A percentile compares a stretch with the other conserved stretches of the same genome.
Evolutionary conservation across 2,888 invertebrate species (phyloP).

Genomic region (Drosophila meridionalis): DNA sequence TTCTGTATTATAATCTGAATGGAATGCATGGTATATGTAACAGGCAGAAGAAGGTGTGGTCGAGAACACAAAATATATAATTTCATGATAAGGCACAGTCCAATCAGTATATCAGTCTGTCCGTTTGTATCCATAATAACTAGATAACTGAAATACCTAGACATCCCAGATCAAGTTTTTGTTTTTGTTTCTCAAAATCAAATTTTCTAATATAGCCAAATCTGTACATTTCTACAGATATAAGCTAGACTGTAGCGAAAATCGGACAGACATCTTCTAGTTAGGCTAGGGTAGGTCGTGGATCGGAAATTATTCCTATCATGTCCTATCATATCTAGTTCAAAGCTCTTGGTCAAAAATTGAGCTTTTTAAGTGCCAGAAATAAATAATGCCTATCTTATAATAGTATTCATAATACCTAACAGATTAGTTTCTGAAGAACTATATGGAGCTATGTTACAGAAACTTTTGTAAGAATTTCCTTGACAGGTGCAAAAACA

Average conservation of each 20-base stretch:
- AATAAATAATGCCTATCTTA: neutral
- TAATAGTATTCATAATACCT: neutral
- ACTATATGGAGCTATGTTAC: neutral
- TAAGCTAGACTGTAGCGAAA: no score
- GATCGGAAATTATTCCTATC: neutral
- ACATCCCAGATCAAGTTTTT: neutral
- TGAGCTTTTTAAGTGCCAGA: neutral
- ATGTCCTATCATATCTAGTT: neutral
- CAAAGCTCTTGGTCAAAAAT: neutral
- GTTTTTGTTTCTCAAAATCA: neutral
- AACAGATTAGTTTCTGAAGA: neutral
- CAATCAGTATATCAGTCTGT: neutral
- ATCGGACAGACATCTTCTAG: neutral
- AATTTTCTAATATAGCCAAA: no score
- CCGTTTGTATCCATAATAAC: no score
- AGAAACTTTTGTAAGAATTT: neutral
- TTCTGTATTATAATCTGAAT: neutral
- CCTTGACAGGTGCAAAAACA: slow-evolving; percentile 18
- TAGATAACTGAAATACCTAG: no score
- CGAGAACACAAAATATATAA: neutral
- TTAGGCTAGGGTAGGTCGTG: neutral
- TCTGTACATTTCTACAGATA: no score
- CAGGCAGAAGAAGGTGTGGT: neutral
- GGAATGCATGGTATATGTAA: neutral
- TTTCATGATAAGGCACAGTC: no score